Conservation (phyloP, 2,888 invertebrate genomes). For the Gymnosoma rotundatum region DNA sequence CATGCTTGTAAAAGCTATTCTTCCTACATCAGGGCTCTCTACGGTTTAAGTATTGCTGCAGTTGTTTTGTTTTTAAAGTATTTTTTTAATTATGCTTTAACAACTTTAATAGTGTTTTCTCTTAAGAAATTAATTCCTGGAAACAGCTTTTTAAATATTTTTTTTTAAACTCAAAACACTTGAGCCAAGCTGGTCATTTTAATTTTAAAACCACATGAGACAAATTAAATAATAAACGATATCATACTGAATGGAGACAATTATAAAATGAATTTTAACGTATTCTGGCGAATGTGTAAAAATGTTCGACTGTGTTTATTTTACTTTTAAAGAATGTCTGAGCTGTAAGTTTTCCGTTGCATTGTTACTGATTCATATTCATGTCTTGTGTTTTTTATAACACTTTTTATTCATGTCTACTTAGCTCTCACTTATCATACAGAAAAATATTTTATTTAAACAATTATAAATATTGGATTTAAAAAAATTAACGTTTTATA, state of each 20-base stretch:
- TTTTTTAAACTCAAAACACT: no score
- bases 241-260: slow-evolving; percentile 64
- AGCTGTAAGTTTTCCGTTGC: slow-evolving; percentile 8
- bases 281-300: neutral
- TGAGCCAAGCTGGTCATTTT: slow-evolving; percentile 30
- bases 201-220: slow-evolving; percentile 58
- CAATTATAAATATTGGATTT: slow-evolving; percentile 36
- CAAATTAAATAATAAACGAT: slow-evolving; percentile 66
- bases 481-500: neutral
- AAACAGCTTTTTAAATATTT: no score
- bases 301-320: slow-evolving; percentile 24
- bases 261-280: slow-evolving; percentile 28
- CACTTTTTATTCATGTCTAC: slow-evolving; percentile 53
- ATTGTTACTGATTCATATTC: slow-evolving; percentile 37
- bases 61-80: no score
- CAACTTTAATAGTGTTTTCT: no score
- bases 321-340: slow-evolving; percentile 12
- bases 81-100: no score
- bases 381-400: slow-evolving; percentile 49
- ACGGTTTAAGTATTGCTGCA: no score
- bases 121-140: neutral
- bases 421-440: slow-evolving; percentile 57
- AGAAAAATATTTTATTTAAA: slow-evolving; percentile 46
- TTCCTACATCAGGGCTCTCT: no score
- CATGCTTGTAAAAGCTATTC: no score